Conservation (phyloP, 1,140 invertebrate species). For the Zophobas atratus region DNA sequence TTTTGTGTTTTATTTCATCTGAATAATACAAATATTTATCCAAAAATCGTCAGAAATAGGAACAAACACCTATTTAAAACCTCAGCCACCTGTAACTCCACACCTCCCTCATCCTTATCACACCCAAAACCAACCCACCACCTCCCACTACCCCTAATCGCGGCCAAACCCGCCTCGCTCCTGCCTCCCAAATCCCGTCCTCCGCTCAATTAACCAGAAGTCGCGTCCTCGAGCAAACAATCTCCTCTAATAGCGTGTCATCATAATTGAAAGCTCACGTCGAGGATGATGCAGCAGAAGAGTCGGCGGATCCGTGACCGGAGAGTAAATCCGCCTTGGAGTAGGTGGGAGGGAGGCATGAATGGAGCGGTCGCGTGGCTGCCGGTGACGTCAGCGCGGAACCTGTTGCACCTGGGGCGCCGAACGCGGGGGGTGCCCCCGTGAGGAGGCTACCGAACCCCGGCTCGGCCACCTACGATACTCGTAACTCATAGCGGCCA, state of each 20-base stretch:
- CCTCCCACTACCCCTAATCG: too few species aligned
- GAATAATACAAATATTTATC: too few species aligned
- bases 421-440: constrained; percentile 31
- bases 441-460: constrained; percentile 32
- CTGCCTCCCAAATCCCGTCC: neutral
- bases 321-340: constrained; percentile 35
- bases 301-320: constrained; percentile 30
- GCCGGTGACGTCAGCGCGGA: constrained; percentile 40
- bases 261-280: constrained; percentile 41
- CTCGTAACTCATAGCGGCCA: constrained; percentile 14
- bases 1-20: too few species aligned
- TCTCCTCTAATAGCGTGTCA: constrained; percentile 28
- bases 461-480: constrained; percentile 11
- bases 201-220: constrained; percentile 37
- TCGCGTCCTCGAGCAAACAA: constrained; percentile 24
- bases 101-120: too few species aligned
- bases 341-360: constrained; percentile 33
- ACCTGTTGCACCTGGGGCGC: constrained; percentile 50
- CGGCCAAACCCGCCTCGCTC: neutral
- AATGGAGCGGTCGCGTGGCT: constrained; percentile 49
- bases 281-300: constrained; percentile 37
- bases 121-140: too few species aligned
- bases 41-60: too few species aligned
- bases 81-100: too few species aligned
- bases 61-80: too few species aligned